These are phyloP conservation scores for Pelmatolapia mariae DNA, from an alignment of 2,113 vertebrate species.

Conservation along the genomic window DNA sequence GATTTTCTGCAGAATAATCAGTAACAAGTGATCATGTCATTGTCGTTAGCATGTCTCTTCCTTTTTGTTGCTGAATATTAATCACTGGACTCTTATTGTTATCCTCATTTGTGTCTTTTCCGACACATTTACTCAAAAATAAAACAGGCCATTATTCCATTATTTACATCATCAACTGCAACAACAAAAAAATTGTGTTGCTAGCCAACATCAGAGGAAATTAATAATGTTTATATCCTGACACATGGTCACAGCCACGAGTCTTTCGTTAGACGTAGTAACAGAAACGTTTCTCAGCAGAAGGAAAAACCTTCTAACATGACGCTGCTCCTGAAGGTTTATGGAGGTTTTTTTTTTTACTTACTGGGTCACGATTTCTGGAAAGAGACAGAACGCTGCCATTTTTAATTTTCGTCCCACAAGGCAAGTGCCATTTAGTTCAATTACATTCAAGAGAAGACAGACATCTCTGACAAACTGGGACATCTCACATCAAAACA, in stretches of 20 bases:
- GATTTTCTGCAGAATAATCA: background rate
- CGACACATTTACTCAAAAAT: background rate
- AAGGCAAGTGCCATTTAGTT: background rate
- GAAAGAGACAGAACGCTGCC: background rate
- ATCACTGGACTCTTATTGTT: background rate
- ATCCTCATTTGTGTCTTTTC: background rate
- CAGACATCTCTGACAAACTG: background rate
- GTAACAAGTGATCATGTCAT: rapidly evolving
- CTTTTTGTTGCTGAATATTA: background rate
- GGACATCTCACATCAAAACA: background rate
- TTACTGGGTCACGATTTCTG: background rate
- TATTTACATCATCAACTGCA: background rate
- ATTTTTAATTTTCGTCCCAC: background rate
- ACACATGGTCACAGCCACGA: background rate
- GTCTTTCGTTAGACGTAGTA: rapidly evolving
- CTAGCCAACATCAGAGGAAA: background rate
- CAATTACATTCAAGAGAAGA: background rate
- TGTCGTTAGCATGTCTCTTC: background rate
- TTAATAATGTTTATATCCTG: background rate
- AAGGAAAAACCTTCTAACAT: background rate
- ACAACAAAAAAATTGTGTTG: background rate
- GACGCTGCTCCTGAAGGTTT: background rate
- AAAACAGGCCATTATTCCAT: background rate
- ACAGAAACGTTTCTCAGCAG: background rate
- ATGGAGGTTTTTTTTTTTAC: background rate